Evolutionary conservation across 1,140 invertebrate genomes (phyloP).

Genomic region (Heliconius hermathena): DNA sequence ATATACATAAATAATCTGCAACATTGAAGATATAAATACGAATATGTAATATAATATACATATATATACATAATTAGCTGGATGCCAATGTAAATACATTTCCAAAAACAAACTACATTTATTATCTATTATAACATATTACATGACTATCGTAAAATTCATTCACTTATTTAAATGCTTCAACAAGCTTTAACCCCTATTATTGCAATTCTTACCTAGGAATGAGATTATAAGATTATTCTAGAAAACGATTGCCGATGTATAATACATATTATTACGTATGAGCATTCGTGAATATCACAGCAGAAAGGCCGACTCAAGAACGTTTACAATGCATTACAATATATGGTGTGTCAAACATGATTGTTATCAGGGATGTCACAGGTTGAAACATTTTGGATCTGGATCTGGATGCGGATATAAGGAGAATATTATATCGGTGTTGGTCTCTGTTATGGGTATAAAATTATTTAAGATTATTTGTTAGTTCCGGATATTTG

Average conservation of each 20-base stretch:
- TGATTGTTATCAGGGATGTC: not conserved
- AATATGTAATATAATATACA: not conserved
- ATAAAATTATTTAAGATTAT: too few relatives aligned
- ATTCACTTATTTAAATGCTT: conserved; percentile 12
- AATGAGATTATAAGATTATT: conserved; percentile 12
- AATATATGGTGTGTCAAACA: conserved; percentile 6
- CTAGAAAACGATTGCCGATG: conserved; percentile 9
- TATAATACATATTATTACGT: conserved; percentile 11
- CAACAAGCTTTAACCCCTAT: conserved; percentile 3
- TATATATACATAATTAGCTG: not conserved
- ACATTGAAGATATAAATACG: conserved; percentile 10
- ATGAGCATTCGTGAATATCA: conserved; percentile 18
- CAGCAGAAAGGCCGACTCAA: conserved; percentile 37
- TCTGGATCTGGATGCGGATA: too few relatives aligned
- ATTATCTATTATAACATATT: not conserved
- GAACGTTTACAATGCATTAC: conserved; percentile 28
- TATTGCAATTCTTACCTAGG: conserved; percentile 6
- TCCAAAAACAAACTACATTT: conserved; percentile 8
- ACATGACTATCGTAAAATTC: conserved; percentile 2
- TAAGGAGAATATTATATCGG: too few relatives aligned
- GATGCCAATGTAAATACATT: conserved; percentile 10
- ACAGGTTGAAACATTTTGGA: too few relatives aligned
- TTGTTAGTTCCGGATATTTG: too few relatives aligned
- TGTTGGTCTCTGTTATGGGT: too few relatives aligned
- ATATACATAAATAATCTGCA: conserved; percentile 5